Evolutionary conservation across 2,797 vertebrate genomes (phyloP), one percentile per base, ranked within the genome.

Genomic region (Coilia nasus): DNA sequence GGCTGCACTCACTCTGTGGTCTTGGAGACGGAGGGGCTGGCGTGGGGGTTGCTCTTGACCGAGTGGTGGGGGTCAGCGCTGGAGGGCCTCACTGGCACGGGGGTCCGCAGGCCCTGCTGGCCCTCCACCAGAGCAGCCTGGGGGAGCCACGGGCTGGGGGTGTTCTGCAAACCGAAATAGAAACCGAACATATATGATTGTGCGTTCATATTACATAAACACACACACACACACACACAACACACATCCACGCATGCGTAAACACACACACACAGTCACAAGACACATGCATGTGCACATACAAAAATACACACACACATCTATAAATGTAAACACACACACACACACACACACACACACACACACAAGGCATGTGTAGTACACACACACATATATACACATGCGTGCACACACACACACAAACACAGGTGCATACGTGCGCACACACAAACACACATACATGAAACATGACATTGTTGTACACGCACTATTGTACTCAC

Each of bases 81-180:
- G 90, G 98, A 97, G 0, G 98, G 98, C 78, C 97, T 94, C 62
- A 99, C 97, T 0, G 98, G 97, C 91, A 97, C 94, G 84, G 98
- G 98, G 92, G 96, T 97, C 91, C 97, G 94, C 90, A 99, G 94
- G 86, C 96, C 95, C 85, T 99, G 96, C 85, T 99, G 96, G 92
- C 95, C 85, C 47, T 99, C 98, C 90, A 96, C 95, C 2, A 96
- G 94, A 31, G 95, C 95, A 60, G 96, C 93, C 71, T 97, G 98
- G 91, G 98, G 97, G 87, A 98, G 93, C 98, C 98, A 99, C 0
- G 97, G 97, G 92, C 96, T 98, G 89, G 96, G 93, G 87, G 97
- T 95, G 90, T 97, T 99, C 98, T 99, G 94, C 91, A 25, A 88
- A 50, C 46, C 84, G 14, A 83, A 59, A 64, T 9, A 25, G 3